Base-by-base conservation (phyloP, 30 jellyfish, hydroid and myxozoan species). In the Aurelia sp. region DNA sequence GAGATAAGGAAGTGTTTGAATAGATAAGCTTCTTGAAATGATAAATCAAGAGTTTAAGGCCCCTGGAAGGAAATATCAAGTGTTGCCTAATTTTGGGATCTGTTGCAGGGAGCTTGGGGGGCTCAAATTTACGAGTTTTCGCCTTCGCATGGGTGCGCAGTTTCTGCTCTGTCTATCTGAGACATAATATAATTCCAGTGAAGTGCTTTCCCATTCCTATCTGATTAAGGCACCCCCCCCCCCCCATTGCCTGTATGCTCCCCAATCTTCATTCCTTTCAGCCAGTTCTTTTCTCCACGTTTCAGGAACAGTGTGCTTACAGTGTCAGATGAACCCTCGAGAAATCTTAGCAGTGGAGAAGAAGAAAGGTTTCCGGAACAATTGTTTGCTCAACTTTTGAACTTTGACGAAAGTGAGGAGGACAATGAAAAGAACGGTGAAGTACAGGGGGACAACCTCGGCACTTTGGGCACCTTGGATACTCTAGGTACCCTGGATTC, bases 301-400 rank as follows among this genome's bases (percentile, higher is more conserved):
- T 82, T 16, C 59, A 82, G 86, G 33, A 72, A 82, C 30, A 82
- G 92, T 61, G 63, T 82, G 24, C 71, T 75, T 44, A 24, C 86
- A 15, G 73, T 68, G 24, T 69, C 63, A 35, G 92, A 82, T 20
- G 86, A 82, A 40, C 63, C 79, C 48, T 71, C 92, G 50, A 64
- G 47, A 5, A 33, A 67, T 19, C 60, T 55, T 7, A 74, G 53
- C 13, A 60, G 73, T 4, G 82, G 63, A 13, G 86, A 82, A 24
- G 92, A 82, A 55, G 92, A 82, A 33, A 35, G 92, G 41, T 82
- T 82, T 51, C 92, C 92, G 2, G 92, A 82, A 62, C 92, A 82
- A 55, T 61, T 82, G 35, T 82, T 82, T 58, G 81, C 92, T 3
- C 81, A 82, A 40, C 80, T 82, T 47, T 75, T 82, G 41, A 82